Percentiles rank a stretch among this genome's conserved stretches.
phyloP scores from a whole-genome alignment of 2,113 vertebrate genomes.

The Protobothrops mucrosquamatus region DNA sequence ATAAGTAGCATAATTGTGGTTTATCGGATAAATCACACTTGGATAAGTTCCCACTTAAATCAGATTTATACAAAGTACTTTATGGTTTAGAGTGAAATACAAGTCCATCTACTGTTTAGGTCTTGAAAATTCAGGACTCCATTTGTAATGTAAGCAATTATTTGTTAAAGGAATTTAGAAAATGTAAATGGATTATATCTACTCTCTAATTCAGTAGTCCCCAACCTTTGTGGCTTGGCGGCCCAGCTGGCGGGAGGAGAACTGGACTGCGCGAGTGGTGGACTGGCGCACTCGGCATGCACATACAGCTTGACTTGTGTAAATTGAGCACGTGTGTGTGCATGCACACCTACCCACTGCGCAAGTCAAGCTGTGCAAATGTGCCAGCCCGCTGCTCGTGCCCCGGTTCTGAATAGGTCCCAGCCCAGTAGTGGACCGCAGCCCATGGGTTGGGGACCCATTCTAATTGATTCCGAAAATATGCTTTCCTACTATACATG shows the following conservation, averaged over 20 bases:
- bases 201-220: neutral
- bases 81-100: neutral
- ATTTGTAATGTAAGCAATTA: neutral
- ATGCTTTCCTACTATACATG: neutral
- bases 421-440: neutral
- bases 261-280: neutral
- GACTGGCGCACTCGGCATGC: too few relatives aligned
- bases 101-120: neutral
- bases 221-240: neutral
- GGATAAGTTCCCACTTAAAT: neutral
- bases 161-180: neutral
- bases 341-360: too few relatives aligned
- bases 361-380: neutral
- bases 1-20: neutral
- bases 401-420: neutral
- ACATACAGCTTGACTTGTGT: too few relatives aligned
- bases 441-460: neutral
- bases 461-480: neutral
- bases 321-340: too few relatives aligned
- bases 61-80: neutral
- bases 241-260: neutral
- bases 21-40: neutral
- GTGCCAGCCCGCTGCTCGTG: rapidly evolving
- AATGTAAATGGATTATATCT: neutral
- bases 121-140: neutral